phyloP scores from a whole-genome alignment of 1,140 invertebrate genomes.

The Mesaphorura yosii region DNA sequence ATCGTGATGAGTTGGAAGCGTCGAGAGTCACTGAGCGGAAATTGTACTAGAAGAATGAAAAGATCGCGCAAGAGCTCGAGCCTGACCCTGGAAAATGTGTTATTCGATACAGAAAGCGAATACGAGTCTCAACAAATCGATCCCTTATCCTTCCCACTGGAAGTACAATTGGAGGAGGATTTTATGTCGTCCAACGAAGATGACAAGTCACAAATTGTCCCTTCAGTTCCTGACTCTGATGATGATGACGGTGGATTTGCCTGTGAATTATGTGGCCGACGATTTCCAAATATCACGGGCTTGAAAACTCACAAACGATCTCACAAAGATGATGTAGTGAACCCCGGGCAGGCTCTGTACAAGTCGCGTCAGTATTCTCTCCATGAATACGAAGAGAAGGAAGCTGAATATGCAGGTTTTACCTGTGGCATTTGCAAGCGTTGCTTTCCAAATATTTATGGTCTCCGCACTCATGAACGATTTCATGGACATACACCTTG shows the following conservation, averaged over 20 bases:
- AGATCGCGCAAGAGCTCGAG: no score
- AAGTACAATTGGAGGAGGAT: neutral
- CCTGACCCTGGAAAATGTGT: no score
- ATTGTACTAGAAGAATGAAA: no score
- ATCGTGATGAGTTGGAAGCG: no score
- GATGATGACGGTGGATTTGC: neutral
- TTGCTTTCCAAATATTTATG: neutral
- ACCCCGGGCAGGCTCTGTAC: neutral
- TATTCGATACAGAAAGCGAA: no score
- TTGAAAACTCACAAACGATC: neutral
- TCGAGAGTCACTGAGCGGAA: no score
- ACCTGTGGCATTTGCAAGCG: neutral
- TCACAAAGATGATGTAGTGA: neutral
- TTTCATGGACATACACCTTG: neutral
- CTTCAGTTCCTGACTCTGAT: neutral
- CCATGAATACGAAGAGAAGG: neutral
- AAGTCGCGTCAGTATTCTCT: no score
- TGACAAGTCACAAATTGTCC: neutral
- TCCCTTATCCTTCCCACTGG: neutral
- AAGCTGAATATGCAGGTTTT: neutral
- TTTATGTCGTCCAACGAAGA: neutral
- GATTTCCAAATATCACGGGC: neutral
- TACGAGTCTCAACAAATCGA: no score
- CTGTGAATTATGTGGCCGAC: neutral
- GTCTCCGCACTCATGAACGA: neutral